These are phyloP conservation scores for Reticulitermes speratus DNA, from an alignment of 1,140 invertebrate species.

Conservation along the genomic window DNA sequence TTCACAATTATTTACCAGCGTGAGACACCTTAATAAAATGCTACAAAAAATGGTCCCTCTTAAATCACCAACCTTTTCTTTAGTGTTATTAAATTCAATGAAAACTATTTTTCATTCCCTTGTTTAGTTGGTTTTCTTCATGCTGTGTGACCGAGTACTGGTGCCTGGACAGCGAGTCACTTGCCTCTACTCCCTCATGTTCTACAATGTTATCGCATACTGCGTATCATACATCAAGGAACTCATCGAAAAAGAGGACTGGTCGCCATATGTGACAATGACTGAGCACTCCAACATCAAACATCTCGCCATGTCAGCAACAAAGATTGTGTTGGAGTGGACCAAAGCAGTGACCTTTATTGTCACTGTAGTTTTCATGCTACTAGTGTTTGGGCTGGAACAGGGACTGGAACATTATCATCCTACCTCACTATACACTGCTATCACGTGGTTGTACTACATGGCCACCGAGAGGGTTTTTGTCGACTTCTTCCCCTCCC, in stretches of 20 bases:
- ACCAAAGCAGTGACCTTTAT: slow-evolving; percentile 79
- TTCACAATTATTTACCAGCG: too few species aligned
- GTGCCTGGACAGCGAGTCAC: slow-evolving; percentile 62
- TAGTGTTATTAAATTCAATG: too few species aligned
- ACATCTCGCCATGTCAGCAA: slow-evolving; percentile 77
- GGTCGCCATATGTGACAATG: slow-evolving; percentile 71
- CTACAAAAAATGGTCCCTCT: too few species aligned
- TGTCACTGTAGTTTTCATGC: slow-evolving; percentile 74
- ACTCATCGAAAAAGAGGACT: slow-evolving; percentile 70
- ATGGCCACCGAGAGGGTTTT: slow-evolving; percentile 72
- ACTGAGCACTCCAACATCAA: slow-evolving; percentile 69
- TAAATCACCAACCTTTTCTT: too few species aligned
- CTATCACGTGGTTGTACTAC: slow-evolving; percentile 68
- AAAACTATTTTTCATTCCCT: not conserved
- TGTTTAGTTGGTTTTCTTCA: slow-evolving; percentile 68
- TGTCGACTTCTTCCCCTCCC: slow-evolving; percentile 58
- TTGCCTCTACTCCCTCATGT: slow-evolving; percentile 73
- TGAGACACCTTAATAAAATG: too few species aligned
- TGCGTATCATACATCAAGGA: slow-evolving; percentile 72
- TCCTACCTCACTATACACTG: slow-evolving; percentile 62
- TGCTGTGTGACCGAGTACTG: slow-evolving; percentile 65
- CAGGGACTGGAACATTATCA: slow-evolving; percentile 72
- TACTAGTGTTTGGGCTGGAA: slow-evolving; percentile 71
- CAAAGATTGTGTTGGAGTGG: slow-evolving; percentile 78
- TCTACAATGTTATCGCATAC: slow-evolving; percentile 78